Conservation (phyloP, 2,888 invertebrate species). For the Strigamia transsilvanica region DNA sequence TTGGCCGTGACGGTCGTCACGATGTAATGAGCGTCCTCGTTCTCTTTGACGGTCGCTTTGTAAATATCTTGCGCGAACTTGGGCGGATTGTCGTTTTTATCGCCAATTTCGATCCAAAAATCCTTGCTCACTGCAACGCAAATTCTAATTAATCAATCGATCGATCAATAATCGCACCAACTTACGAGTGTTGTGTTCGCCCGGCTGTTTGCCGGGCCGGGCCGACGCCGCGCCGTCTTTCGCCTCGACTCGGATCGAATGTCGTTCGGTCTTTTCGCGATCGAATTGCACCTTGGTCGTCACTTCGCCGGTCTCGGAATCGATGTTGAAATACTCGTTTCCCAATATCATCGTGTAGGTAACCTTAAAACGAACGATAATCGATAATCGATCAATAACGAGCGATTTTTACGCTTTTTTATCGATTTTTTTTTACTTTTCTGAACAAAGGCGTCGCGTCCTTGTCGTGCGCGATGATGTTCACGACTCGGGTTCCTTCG, state of each 20-base stretch:
- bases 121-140: constrained; percentile 73
- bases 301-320: constrained; percentile 85
- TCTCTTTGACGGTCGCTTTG: constrained; percentile 71
- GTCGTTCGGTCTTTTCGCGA: constrained; percentile 82
- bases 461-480: constrained; percentile 83
- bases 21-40: constrained; percentile 81
- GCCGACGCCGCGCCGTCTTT: constrained; percentile 89
- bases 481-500: constrained; percentile 84
- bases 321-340: constrained; percentile 81
- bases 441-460: constrained; percentile 86
- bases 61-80: constrained; percentile 78
- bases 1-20: constrained; percentile 88
- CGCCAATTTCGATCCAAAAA: constrained; percentile 89
- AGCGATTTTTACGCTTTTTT: too few species aligned
- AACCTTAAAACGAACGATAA: constrained; percentile 66
- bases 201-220: constrained; percentile 66
- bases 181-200: constrained; percentile 75
- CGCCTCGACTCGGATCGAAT: constrained; percentile 89
- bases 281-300: constrained; percentile 84
- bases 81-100: constrained; percentile 95
- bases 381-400: too few species aligned
- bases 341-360: constrained; percentile 76
- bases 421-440: too few species aligned
- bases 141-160: neutral
- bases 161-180: neutral